Evolutionary conservation across 2,888 invertebrate genomes (phyloP), one percentile per base, ranked within the genome.

Genomic region (Beris chalybata): DNA sequence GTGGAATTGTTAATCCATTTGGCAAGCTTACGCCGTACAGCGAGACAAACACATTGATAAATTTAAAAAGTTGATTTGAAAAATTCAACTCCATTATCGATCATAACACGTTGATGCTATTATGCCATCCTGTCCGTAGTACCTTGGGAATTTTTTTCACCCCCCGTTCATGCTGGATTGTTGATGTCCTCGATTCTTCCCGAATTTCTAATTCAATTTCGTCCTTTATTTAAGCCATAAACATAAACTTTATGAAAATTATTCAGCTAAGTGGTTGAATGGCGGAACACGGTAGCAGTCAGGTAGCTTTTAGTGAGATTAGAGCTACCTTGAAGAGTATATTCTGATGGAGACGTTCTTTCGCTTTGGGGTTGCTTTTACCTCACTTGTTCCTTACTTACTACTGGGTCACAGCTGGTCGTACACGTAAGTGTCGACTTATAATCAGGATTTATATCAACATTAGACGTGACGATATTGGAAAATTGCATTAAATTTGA

Each of bases 301-400:
- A 52, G 50, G n/a, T 50, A 59, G 70, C 70, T 70, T 70, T 70
- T 70, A 70, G 70, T 63, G 61, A 68, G 66, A 70, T 70, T 70
- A 70, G 57, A 38, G 38, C 38, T 38, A 38, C 38, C 9, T 38
- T 2, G n/a, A n/a, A n/a, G 7, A 7, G 38, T 38, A 38, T 38
- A 38, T 38, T 5, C 38, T 38, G 38, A 38, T 38, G 38, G 38
- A 3, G 22, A 22, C 22, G 22, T 22, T 22, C 22, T 3, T 22
- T 22, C 22, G 22, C 22, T 22, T 7, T 38, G 38, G 38, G 5
- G 38, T 9, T 9, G 38, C 7, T 38, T 38, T 38, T 38, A 38
- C 38, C 38, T 7, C 38, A 4, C 38, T 3, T 5, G 9, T 9
- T 38, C 22, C n/a, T 32, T 48, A 4, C 59, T 52, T n/a, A 52